Base-by-base conservation (phyloP, 1,140 invertebrate genomes). In the Leptoteleia sp. region DNA sequence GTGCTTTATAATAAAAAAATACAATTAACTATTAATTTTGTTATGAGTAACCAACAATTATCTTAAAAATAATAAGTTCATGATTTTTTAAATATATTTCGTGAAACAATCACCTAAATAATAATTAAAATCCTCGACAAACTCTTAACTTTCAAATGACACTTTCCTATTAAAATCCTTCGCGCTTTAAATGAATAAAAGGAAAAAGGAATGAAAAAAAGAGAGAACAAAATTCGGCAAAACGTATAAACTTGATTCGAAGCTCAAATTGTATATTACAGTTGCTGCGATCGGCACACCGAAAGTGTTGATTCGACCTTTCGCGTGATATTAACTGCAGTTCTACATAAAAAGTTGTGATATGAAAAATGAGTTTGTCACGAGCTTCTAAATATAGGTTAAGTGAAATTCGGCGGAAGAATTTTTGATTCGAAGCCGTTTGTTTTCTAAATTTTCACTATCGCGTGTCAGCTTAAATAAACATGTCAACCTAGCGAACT, bases 371-470 rank as follows among this genome's bases (percentile, higher is more conserved):
- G 15, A 50, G 29, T 52, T 52, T 37, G 12, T 11, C 9, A 11
- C 16, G 3, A 55, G 0, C 13, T 0, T 16, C 50, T 54, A 29
- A 42, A 42, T 29, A 57, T 15, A 57, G 22, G 13, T 22, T n/a
- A 40, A 42, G 12, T 47, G 50, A 68, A 68, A 55, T 48, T 50
- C 11, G 5, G 7, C 29, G 17, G 54, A 35, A 52, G 42, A 38
- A 42, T 52, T n/a, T 59, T 31, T 19, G 25, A 52, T 59, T 50
- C 13, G 19, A 16, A 13, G 27, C 33, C 29, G 37, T 61, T 68
- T 54, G 55, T 71, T 62, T 29, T 19, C 37, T 42, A 42, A 70
- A 59, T 68, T 57, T 42, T 57, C 8, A 29, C 33, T 27, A 29
- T 37, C 40, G 35, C 29, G 25, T 50, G 52, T 47, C 27, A 33